Percentiles rank a stretch among this genome's conserved stretches.
These are phyloP conservation scores for Caenorhabditis uteleia DNA, from an alignment of 2,888 invertebrate species.

Conservation along the genomic window DNA sequence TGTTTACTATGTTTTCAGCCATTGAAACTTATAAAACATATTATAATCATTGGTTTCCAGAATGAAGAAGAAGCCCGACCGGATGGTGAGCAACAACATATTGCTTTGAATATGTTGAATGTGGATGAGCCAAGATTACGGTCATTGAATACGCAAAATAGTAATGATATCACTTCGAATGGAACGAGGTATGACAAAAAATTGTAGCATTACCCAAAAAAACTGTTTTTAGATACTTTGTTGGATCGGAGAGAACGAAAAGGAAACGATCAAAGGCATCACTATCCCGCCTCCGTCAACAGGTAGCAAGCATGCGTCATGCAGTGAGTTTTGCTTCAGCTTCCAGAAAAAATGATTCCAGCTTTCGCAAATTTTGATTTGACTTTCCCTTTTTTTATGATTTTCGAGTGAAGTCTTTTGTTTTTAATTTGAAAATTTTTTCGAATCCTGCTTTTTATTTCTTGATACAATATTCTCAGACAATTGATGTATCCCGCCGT, in stretches of 20 bases:
- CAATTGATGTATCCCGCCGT: conserved; percentile 56
- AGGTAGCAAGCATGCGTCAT: conserved; percentile 55
- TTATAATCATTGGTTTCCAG: conserved; percentile 21
- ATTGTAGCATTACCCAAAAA: background rate
- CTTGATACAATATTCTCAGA: conserved; percentile 29
- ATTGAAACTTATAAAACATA: too few relatives aligned
- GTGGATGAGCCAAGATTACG: conserved; percentile 53
- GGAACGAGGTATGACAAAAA: conserved; percentile 40
- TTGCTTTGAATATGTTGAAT: conserved; percentile 53
- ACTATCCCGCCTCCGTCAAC: conserved; percentile 46
- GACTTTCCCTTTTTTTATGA: background rate
- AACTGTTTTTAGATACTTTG: conserved; percentile 41
- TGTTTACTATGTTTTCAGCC: too few relatives aligned
- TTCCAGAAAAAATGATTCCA: too few relatives aligned
- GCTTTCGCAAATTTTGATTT: background rate
- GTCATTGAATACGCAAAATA: conserved; percentile 40
- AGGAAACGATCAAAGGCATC: conserved; percentile 50
- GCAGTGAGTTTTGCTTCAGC: conserved; percentile 40
- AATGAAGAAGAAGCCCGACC: conserved; percentile 29
- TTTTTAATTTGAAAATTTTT: conserved; percentile 1
- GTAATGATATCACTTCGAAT: conserved; percentile 43
- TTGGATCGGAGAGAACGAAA: conserved; percentile 48
- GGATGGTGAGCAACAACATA: conserved; percentile 43
- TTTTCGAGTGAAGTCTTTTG: background rate
- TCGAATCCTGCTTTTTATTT: background rate